Conservation (phyloP, 2,113 vertebrate species). For the Anguilla japonica region DNA sequence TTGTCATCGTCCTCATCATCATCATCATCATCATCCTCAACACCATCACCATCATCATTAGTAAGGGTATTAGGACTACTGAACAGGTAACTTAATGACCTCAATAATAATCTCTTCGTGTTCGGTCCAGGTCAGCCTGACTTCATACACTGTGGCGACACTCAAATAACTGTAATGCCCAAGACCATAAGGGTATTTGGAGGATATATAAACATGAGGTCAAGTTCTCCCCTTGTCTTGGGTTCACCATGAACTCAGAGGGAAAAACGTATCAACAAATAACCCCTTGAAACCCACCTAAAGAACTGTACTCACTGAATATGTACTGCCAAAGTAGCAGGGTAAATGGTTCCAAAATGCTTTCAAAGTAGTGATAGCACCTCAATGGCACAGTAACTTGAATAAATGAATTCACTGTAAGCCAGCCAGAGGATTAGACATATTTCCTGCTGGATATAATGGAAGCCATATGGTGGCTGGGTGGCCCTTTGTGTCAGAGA, state of each 20-base stretch:
- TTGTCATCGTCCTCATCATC: not conserved
- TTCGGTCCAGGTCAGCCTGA: not conserved
- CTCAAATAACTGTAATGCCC: not conserved
- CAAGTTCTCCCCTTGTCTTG: not conserved
- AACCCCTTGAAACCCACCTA: not conserved
- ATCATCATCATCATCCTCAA: too few relatives aligned
- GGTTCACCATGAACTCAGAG: not conserved
- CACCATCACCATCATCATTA: not conserved
- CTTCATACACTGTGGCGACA: too few relatives aligned
- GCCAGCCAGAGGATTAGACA: not conserved
- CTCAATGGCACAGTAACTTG: not conserved
- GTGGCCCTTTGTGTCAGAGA: not conserved
- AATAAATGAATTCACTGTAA: not conserved
- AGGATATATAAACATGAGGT: not conserved
- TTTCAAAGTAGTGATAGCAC: not conserved
- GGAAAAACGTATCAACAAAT: not conserved
- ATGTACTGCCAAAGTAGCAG: not conserved
- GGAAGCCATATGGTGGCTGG: not conserved
- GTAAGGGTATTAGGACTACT: not conserved
- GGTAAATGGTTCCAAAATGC: too few relatives aligned
- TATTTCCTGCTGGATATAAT: not conserved
- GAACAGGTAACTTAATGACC: not conserved
- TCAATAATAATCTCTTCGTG: not conserved
- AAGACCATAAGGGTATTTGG: not conserved
- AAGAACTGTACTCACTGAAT: not conserved